phyloP scores from a whole-genome alignment of 2,888 invertebrate genomes.

The Calameuta filiformis region DNA sequence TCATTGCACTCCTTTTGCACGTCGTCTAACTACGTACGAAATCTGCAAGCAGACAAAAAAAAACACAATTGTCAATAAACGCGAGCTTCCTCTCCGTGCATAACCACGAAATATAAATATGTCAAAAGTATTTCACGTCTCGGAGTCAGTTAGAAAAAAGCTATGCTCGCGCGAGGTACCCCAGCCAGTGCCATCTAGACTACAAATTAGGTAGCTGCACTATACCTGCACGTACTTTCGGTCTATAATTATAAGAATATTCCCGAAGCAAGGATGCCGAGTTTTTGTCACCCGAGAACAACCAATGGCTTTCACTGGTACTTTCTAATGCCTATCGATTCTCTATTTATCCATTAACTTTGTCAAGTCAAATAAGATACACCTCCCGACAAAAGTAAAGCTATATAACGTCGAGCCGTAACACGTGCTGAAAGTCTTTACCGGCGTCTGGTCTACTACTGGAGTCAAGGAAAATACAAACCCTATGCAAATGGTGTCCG shows the following conservation, averaged over 20 bases:
- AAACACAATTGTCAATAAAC: background rate
- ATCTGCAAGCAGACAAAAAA: slow-evolving; percentile 48
- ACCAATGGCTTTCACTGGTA: background rate
- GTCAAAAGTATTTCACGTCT: background rate
- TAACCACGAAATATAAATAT: background rate
- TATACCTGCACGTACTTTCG: background rate
- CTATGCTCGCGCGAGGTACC: background rate
- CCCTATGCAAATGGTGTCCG: background rate
- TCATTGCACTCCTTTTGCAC: slow-evolving; percentile 69
- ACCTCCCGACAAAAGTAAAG: background rate
- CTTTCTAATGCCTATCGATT: background rate
- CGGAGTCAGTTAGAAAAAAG: background rate
- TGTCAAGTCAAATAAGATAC: background rate
- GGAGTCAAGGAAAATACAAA: background rate
- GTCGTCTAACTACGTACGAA: slow-evolving; percentile 61
- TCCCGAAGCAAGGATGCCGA: background rate
- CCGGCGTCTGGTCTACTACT: background rate
- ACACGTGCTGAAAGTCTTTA: background rate
- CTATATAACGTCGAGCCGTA: background rate
- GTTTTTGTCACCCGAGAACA: background rate
- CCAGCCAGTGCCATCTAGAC: background rate
- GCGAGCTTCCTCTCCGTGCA: background rate
- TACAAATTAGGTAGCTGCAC: background rate
- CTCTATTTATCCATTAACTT: background rate
- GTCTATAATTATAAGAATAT: background rate